Conservation (phyloP, 2,113 vertebrate genomes). For the Hepsetus odoe region DNA sequence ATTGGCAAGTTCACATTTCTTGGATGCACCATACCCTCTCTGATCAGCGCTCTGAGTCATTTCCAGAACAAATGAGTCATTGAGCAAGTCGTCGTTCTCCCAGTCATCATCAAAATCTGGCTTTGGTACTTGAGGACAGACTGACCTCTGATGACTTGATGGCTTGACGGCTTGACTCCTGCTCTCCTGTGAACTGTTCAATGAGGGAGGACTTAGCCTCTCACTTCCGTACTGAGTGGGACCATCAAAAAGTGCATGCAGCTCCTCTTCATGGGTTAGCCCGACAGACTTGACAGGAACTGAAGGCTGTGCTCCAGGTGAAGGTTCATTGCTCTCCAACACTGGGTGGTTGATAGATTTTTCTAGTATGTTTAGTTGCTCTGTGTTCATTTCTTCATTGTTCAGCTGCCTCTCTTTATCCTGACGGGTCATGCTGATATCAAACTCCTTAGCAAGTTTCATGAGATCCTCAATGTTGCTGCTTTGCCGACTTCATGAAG, state of each 20-base stretch:
- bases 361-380: conserved; percentile 12
- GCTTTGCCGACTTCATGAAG: conserved; percentile 67
- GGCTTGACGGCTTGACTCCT: conserved; percentile 18
- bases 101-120: conserved; percentile 84
- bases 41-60: conserved; percentile 75
- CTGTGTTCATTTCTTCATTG: not conserved
- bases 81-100: conserved; percentile 82
- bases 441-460: conserved; percentile 90
- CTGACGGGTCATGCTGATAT: conserved; percentile 84
- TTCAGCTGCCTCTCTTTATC: conserved; percentile 71
- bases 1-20: conserved; percentile 34
- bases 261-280: conserved; percentile 76
- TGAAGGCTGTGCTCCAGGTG: not conserved
- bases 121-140: too few relatives aligned
- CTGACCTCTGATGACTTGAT: too few relatives aligned
- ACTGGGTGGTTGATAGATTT: not conserved
- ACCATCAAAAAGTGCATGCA: conserved; percentile 88
- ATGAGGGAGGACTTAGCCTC: conserved; percentile 77
- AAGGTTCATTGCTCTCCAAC: not conserved
- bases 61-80: conserved; percentile 81
- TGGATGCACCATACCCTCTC: conserved; percentile 45
- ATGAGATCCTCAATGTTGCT: conserved; percentile 85
- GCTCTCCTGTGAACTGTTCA: conserved; percentile 57
- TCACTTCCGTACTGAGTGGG: conserved; percentile 85
- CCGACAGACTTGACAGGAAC: conserved; percentile 7